Percentiles rank a stretch among this genome's conserved stretches.
phyloP scores from a whole-genome alignment of 2,113 vertebrate genomes.

The Acanthisitta chloris region DNA sequence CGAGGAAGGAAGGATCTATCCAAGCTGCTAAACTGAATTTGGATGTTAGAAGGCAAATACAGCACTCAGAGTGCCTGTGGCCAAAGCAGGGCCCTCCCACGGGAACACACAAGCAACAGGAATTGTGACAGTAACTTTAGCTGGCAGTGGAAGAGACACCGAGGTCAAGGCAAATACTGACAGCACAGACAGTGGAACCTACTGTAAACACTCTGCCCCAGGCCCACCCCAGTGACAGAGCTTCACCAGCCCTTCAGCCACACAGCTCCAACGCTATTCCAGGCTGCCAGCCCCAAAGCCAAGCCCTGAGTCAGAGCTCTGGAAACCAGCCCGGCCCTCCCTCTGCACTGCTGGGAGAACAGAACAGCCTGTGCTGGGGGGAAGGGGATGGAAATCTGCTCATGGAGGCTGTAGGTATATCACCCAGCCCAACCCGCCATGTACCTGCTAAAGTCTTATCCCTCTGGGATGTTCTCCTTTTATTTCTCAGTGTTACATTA shows the following conservation, averaged over 20 bases:
- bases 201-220: rapidly evolving
- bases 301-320: not conserved
- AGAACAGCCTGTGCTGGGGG: not conserved
- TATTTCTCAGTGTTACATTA: not conserved
- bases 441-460: not conserved
- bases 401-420: not conserved
- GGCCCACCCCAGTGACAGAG: not conserved
- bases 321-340: not conserved
- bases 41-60: not conserved
- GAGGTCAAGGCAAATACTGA: not conserved
- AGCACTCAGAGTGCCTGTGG: not conserved
- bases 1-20: not conserved
- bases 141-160: not conserved
- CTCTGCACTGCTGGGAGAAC: not conserved
- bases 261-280: not conserved
- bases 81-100: not conserved
- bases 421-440: not conserved
- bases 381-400: not conserved
- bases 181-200: not conserved
- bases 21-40: not conserved
- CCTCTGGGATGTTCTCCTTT: not conserved
- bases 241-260: not conserved
- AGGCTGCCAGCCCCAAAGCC: not conserved
- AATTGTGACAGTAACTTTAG: not conserved
- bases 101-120: not conserved